Conservation (phyloP, 2,888 invertebrate species). For the Galerucella nymphaeae region DNA sequence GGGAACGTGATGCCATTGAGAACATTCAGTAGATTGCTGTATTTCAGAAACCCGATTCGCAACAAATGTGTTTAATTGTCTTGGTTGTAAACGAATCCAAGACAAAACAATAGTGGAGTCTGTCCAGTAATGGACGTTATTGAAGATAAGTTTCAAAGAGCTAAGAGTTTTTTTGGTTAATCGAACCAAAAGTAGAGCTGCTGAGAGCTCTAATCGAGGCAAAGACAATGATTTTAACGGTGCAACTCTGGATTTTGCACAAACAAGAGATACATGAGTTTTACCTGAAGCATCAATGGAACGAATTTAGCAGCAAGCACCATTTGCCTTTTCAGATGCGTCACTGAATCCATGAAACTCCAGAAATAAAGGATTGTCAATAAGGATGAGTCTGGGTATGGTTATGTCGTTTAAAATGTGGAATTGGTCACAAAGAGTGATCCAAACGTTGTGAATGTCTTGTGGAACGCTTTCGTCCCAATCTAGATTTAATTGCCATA, state of each 20-base stretch:
- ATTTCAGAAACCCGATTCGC: constrained; percentile 40
- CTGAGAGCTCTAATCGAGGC: constrained; percentile 40
- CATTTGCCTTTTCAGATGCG: no score
- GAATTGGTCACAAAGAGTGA: no score
- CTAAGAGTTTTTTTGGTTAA: constrained; percentile 8
- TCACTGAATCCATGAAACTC: no score
- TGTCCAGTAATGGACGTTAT: constrained; percentile 14
- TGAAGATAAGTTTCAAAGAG: not conserved
- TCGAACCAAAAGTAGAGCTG: constrained; percentile 15
- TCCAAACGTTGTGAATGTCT: no score
- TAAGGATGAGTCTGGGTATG: no score
- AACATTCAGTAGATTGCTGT: constrained; percentile 26
- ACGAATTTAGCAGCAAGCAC: no score
- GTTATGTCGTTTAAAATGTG: no score
- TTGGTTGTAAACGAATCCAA: constrained; percentile 28
- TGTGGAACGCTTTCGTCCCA: no score
- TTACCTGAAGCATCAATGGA: not conserved
- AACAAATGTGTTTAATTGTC: constrained; percentile 39
- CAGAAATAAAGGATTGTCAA: no score
- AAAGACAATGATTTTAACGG: constrained; percentile 40
- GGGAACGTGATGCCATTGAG: constrained; percentile 1
- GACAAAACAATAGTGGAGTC: constrained; percentile 38
- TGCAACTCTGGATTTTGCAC: constrained; percentile 39
- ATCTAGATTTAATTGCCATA: constrained; percentile 9
- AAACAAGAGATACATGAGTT: constrained; percentile 26